Evolutionary conservation across 2,113 vertebrate genomes (phyloP), one percentile per base, ranked within the genome.

Genomic region (Rana temporaria): DNA sequence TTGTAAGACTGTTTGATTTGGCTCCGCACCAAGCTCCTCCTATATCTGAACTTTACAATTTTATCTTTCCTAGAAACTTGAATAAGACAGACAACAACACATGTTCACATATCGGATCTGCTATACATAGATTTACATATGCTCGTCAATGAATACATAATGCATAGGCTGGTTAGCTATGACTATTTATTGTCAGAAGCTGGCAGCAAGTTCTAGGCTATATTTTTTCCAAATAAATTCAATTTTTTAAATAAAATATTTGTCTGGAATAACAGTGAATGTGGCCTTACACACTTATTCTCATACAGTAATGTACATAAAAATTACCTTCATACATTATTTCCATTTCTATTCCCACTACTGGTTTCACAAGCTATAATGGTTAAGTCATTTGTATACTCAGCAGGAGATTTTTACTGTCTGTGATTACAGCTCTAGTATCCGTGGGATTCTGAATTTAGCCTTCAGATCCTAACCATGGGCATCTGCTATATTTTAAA

Each of bases 61-160:
- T 79, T 79, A 68, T 67, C 77, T 68, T 79, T 79, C 77, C 65
- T 59, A 67, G 64, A 79, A 79, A 57, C 63, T 38, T 56, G 53
- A 53, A 67, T 17, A 67, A 79, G 77, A 79, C 55, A 24, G 77
- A 69, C 77, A 67, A 38, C 64, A 52, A 67, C 77, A 68, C 15
- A 38, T 64, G 74, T 79, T 32, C 24, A 59, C 55, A 17, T 78
- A 69, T 69, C 34, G 42, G 55, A 52, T 53, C 42, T 18, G 52
- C 42, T 71, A 71, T 22, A 71, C 48, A 71, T 71, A 71, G 42
- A 53, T 52, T 11, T 79, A 9, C 34, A 69, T 26, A 68, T 59
- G 52, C 9, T 16, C 18, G 53, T 62, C 42, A 48, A 60, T 59
- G 42, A 24, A 62, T 42, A 59, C 24, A 57, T 73, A 48, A 6